A percentile compares a stretch with the other conserved stretches of the same genome.
Evolutionary conservation across 2,113 vertebrate genomes (phyloP).

Genomic region (Xiphias gladius): DNA sequence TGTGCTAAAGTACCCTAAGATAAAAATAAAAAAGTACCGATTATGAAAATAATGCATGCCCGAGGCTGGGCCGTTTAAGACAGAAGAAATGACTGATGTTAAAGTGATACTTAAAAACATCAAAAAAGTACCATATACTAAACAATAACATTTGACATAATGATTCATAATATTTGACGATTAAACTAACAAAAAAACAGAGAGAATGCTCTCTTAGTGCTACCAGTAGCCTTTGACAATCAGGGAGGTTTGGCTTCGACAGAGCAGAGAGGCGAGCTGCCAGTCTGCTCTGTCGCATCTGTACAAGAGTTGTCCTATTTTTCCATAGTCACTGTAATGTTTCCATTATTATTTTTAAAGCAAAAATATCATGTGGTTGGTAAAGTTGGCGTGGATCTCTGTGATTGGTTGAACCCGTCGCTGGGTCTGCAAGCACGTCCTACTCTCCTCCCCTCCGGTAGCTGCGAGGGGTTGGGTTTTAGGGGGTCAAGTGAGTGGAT

Average conservation of each 20-base stretch:
- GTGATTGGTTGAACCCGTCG: constrained; percentile 71
- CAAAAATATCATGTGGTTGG: constrained; percentile 70
- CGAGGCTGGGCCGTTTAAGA: constrained; percentile 77
- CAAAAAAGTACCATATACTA: constrained; percentile 64
- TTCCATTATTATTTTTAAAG: constrained; percentile 74
- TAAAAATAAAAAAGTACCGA: constrained; percentile 66
- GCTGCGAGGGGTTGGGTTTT: constrained; percentile 78
- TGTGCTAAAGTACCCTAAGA: constrained; percentile 81
- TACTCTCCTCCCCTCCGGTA: constrained; percentile 78
- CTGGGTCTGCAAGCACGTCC: constrained; percentile 76
- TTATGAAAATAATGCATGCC: constrained; percentile 76
- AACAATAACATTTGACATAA: constrained; percentile 72
- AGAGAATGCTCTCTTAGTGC: constrained; percentile 74
- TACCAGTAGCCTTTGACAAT: constrained; percentile 83
- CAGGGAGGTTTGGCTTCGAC: constrained; percentile 74
- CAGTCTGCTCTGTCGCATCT: constrained; percentile 70
- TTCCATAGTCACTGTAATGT: constrained; percentile 62
- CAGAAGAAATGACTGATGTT: constrained; percentile 79
- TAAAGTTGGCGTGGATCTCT: constrained; percentile 66
- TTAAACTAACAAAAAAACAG: constrained; percentile 62
- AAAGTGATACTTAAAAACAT: constrained; percentile 81
- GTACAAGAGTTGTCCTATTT: constrained; percentile 72
- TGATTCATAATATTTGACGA: constrained; percentile 73
- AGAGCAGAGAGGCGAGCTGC: constrained; percentile 64
- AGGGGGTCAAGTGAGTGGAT: constrained; percentile 87